Evolutionary conservation across 1,140 invertebrate genomes (phyloP), one percentile per base, ranked within the genome.

Genomic region (Eupristina koningsbergeri): DNA sequence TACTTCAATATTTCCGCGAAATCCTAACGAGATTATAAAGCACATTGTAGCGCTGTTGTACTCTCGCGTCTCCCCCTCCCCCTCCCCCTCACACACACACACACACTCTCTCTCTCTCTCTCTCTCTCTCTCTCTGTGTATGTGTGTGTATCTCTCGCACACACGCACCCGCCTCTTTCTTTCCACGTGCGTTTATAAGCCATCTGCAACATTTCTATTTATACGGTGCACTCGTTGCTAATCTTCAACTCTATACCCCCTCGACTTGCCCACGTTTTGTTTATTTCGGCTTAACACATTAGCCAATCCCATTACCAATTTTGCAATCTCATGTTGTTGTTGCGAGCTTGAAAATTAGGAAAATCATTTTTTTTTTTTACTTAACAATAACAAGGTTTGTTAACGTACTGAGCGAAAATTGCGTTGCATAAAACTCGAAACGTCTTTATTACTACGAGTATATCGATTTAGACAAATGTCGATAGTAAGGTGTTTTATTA

Each of bases 11-110:
- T 92, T 92, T 92, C 91, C 90, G 90, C 91, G 91, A 92, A 92
- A 91, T 91, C 89, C 90, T 92, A 92, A 92, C 91, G 90, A 92
- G 91, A 92, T 92, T 92, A 92, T 90, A 90, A 92, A 91, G 86
- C 89, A 89, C 90, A 90, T 91, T 89, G 89, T 89, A 88, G 85
- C 88, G 84, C 80, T 74, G 79, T 71, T 64, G 76, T 47, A 83
- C 61, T 81, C 61, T 78, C 78, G 61, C 31, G 36, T 41, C n/a
- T 26, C 8, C 67, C 67, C 67, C 19, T 41, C 41, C 26, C 67
- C 41, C n/a, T 5, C 36, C n/a, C n/a, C n/a, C n/a, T n/a, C n/a
- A n/a, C n/a, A n/a, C n/a, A n/a, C n/a, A n/a, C n/a, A n/a, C n/a
- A n/a, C n/a, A n/a, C n/a, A n/a, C n/a, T n/a, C n/a, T n/a, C n/a